Evolutionary conservation across 2,888 invertebrate genomes (phyloP), one percentile per base, ranked within the genome.

Genomic region (Yponomeuta sedellus): DNA sequence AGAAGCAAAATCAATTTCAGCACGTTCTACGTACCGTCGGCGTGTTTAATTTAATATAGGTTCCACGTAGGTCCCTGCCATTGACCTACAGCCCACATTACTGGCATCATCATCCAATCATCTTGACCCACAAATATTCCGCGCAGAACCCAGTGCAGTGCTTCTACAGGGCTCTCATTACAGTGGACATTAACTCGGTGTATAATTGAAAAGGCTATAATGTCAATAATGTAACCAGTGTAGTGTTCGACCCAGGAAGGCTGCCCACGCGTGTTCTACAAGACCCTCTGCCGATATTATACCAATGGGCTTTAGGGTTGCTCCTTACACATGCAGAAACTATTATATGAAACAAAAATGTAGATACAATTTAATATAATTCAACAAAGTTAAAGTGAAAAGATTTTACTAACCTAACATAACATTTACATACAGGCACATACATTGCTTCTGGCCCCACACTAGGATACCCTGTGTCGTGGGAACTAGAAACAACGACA

Each of bases 121-220:
- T 52, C 0, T 52, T 12, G 44, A 52, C 16, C 44, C 16, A 52
- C 16, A 16, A 52, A 52, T 52, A 52, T 52, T 52, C 44, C 16
- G 44, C 12, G 16, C 44, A 44, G 16, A 11, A 44, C 44, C 34
- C 12, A 52, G 16, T 52, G 44, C 44, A 52, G 16, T 52, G 16
- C 44, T 52, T 52, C 44, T 52, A 20, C 22, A 22, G 20, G 22
- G 59, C 2, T 59, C 39, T 68, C 62, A 68, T 68, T 68, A 68
- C 56, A 57, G 19, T 52, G 44, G 16, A 20, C 64, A 67, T 68
- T 67, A 67, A 66, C 58, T 65, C 64, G 61, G 65, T 64, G 63
- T 65, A 10, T 59, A 61, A 68, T 66, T 68, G 66, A 66, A 68
- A 64, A 63, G 66, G 57, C 44, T 40, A 62, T 62, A 62, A 63